Percentiles rank a stretch among this genome's conserved stretches.
Evolutionary conservation across 2,888 invertebrate species (phyloP).

Genomic region (Euplexia lucipara): DNA sequence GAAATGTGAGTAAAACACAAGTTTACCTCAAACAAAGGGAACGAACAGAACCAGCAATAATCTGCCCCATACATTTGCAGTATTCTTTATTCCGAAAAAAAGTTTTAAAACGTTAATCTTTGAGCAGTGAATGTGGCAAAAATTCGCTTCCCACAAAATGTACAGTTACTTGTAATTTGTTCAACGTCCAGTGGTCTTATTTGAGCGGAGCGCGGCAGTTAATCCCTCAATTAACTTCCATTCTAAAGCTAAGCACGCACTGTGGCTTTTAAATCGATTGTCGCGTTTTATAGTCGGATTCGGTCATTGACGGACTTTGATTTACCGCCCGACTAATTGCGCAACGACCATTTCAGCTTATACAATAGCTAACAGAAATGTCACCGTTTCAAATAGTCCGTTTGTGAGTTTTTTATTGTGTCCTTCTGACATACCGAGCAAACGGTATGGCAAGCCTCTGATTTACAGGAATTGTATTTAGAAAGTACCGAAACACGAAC

Average conservation of each 20-base stretch:
- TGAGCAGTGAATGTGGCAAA: slow-evolving; percentile 34
- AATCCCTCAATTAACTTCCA: slow-evolving; percentile 68
- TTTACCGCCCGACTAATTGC: slow-evolving; percentile 65
- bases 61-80: not conserved
- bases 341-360: slow-evolving; percentile 39
- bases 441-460: slow-evolving; percentile 19
- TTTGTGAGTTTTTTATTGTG: slow-evolving; percentile 47
- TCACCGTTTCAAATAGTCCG: slow-evolving; percentile 36
- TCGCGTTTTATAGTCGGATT: slow-evolving; percentile 64
- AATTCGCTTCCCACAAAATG: slow-evolving; percentile 42
- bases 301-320: slow-evolving; percentile 64
- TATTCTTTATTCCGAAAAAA: slow-evolving; percentile 11
- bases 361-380: slow-evolving; percentile 56
- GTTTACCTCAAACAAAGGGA: slow-evolving; percentile 3
- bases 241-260: slow-evolving; percentile 66
- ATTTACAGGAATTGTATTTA: slow-evolving; percentile 37
- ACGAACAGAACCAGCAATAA: slow-evolving; percentile 30
- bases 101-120: slow-evolving; percentile 27
- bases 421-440: slow-evolving; percentile 21
- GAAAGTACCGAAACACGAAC: slow-evolving; percentile 6
- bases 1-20: slow-evolving; percentile 1
- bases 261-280: slow-evolving; percentile 68
- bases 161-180: slow-evolving; percentile 54
- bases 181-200: slow-evolving; percentile 53
- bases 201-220: slow-evolving; percentile 55